These are phyloP conservation scores for Equus quagga DNA, from an alignment of 2,113 vertebrate species.

Conservation along the genomic window DNA sequence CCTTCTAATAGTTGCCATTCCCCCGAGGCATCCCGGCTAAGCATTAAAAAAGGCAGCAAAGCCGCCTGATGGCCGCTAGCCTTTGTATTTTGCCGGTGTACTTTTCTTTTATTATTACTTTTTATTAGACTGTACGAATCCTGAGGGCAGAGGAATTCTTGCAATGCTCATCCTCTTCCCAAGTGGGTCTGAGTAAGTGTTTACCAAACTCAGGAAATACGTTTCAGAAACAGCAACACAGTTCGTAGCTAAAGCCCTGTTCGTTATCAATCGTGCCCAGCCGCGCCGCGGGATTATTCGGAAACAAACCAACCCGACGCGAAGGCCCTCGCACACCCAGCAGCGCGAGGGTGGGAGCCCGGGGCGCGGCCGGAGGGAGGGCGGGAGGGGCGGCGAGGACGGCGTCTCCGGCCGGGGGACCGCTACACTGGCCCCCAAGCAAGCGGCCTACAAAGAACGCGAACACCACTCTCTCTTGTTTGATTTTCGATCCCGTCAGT, in stretches of 20 bases:
- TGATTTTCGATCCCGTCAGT: neutral
- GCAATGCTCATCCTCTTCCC: no score
- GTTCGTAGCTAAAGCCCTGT: neutral
- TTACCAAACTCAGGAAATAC: neutral
- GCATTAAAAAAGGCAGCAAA: neutral
- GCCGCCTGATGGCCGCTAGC: neutral
- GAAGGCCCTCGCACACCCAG: neutral
- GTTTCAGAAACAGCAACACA: neutral
- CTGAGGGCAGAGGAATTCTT: neutral
- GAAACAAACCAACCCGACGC: neutral
- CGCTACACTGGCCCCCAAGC: rapidly evolving
- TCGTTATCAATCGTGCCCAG: neutral
- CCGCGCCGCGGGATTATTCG: neutral
- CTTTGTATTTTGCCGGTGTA: neutral
- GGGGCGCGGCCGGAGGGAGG: neutral
- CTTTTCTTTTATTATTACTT: neutral
- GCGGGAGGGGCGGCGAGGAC: no score
- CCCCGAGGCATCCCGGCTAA: neutral
- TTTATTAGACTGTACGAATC: neutral
- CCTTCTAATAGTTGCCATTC: neutral
- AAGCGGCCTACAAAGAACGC: neutral
- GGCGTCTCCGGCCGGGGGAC: no score
- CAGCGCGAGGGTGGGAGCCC: rapidly evolving
- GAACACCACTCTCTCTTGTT: neutral
- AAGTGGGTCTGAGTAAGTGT: neutral